A percentile compares a stretch with the other conserved stretches of the same genome.
These are phyloP conservation scores for Myxocyprinus asiaticus DNA, from an alignment of 2,113 vertebrate genomes.

Conservation along the genomic window DNA sequence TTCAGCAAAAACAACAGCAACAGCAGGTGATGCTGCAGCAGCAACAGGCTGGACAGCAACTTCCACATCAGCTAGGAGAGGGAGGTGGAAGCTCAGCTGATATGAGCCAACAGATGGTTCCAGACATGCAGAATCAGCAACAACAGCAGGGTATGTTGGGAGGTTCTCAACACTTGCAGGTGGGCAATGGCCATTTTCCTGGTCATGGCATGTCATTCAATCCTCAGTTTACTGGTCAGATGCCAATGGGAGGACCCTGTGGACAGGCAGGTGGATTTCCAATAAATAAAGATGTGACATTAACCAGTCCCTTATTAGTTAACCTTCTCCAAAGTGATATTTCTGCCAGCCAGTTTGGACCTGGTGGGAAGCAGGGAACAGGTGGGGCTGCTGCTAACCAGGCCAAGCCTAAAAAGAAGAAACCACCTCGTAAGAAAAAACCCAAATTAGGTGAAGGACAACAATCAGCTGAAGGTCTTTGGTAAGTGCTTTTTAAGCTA, in stretches of 20 bases:
- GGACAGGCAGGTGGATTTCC: slow-evolving; percentile 88
- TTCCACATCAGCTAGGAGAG: slow-evolving; percentile 84
- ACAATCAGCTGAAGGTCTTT: slow-evolving; percentile 83
- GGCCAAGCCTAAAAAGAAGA: slow-evolving; percentile 97
- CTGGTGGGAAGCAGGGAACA: slow-evolving; percentile 90
- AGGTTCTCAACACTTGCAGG: slow-evolving; percentile 88
- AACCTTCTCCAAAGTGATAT: slow-evolving; percentile 98
- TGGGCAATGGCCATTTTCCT: slow-evolving; percentile 92
- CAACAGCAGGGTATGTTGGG: slow-evolving; percentile 88
- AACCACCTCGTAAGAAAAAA: slow-evolving; percentile 96
- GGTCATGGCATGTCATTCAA: slow-evolving; percentile 87
- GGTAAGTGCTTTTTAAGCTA: slow-evolving; percentile 74
- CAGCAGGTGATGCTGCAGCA: slow-evolving; percentile 71
- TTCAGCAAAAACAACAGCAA: slow-evolving; percentile 60
- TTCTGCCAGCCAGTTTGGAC: slow-evolving; percentile 95
- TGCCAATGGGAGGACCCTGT: slow-evolving; percentile 71
- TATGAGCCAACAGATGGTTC: slow-evolving; percentile 85
- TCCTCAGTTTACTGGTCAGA: slow-evolving; percentile 86
- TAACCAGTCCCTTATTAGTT: slow-evolving; percentile 94
- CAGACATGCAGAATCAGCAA: slow-evolving; percentile 88
- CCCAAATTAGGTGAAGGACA: slow-evolving; percentile 79
- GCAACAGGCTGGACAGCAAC: slow-evolving; percentile 76
- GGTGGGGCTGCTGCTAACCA: slow-evolving; percentile 75
- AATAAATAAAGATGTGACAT: slow-evolving; percentile 93
- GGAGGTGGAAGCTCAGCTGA: slow-evolving; percentile 71